phyloP scores from a whole-genome alignment of 2,888 invertebrate species.

The Lathronympha strigana region DNA sequence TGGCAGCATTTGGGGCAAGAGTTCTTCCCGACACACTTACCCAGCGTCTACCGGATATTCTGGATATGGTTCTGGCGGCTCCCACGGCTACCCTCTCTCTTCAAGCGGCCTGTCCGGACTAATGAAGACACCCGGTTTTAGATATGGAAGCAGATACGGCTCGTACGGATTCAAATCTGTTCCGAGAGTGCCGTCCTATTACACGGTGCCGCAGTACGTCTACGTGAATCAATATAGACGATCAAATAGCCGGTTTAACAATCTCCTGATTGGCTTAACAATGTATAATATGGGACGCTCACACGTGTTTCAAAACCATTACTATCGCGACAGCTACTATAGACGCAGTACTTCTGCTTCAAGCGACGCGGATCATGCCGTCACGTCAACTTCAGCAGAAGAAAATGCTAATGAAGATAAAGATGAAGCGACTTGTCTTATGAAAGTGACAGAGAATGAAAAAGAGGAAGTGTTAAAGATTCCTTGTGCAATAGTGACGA shows the following conservation, averaged over 20 bases:
- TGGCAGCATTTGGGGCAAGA: slow-evolving; percentile 22
- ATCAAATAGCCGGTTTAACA: slow-evolving; percentile 28
- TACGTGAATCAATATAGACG: slow-evolving; percentile 29
- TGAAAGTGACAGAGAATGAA: slow-evolving; percentile 23
- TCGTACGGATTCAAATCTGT: slow-evolving; percentile 9
- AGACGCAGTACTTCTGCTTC: slow-evolving; percentile 13
- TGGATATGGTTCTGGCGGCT: slow-evolving; percentile 10
- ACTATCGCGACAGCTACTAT: slow-evolving; percentile 30
- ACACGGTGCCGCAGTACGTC: slow-evolving; percentile 24
- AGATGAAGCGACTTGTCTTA: slow-evolving; percentile 25
- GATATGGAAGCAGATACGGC: slow-evolving; percentile 23
- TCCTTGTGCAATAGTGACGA: slow-evolving; percentile 39
- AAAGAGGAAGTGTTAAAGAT: slow-evolving; percentile 31
- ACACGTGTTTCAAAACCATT: slow-evolving; percentile 11
- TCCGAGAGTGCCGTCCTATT: slow-evolving; percentile 29
- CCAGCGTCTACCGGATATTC: slow-evolving; percentile 23
- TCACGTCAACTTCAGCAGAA: background rate
- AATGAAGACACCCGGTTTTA: slow-evolving; percentile 5
- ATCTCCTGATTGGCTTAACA: slow-evolving; percentile 26
- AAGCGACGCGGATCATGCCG: background rate
- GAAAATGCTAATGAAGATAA: background rate
- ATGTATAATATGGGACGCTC: slow-evolving; percentile 35
- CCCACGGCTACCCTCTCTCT: slow-evolving; percentile 22
- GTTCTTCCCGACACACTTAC: slow-evolving; percentile 16
- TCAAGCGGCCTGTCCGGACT: slow-evolving; percentile 28